Percentiles rank a stretch among this genome's conserved stretches.
Conservation (phyloP, 2,797 vertebrate species). For the Spinus olivaceus region DNA sequence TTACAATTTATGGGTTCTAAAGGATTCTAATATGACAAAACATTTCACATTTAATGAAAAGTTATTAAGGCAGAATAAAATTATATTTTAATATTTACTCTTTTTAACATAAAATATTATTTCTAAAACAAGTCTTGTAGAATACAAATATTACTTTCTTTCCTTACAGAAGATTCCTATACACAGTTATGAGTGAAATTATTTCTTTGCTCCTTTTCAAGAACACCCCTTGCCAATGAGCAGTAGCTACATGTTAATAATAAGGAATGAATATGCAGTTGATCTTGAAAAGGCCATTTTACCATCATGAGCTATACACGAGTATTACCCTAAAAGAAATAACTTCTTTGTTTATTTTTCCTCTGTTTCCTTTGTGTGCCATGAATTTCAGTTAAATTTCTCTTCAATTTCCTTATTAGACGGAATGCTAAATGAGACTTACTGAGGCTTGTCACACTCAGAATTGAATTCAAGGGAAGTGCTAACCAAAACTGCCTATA, state of each 20-base stretch:
- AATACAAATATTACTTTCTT: background rate
- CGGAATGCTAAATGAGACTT: constrained; percentile 6
- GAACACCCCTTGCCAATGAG: background rate
- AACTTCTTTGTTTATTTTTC: background rate
- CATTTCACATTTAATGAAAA: background rate
- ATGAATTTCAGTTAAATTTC: constrained; percentile 26
- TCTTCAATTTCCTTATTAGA: constrained; percentile 28
- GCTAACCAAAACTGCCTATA: constrained; percentile 17
- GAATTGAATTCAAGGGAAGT: constrained; percentile 21
- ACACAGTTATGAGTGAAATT: background rate
- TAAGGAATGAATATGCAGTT: background rate
- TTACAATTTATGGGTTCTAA: background rate
- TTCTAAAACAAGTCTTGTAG: background rate
- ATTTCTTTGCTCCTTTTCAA: background rate
- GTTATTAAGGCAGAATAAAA: background rate
- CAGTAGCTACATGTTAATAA: background rate
- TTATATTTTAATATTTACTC: background rate
- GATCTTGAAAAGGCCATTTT: background rate
- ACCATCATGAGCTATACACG: background rate
- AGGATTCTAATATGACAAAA: background rate
- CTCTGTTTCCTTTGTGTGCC: background rate
- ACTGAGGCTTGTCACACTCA: constrained; percentile 26
- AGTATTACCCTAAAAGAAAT: background rate
- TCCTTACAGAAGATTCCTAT: background rate
- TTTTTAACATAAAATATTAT: background rate